Evolutionary conservation across 2,113 vertebrate genomes (phyloP).

Genomic region (Cygnus atratus): DNA sequence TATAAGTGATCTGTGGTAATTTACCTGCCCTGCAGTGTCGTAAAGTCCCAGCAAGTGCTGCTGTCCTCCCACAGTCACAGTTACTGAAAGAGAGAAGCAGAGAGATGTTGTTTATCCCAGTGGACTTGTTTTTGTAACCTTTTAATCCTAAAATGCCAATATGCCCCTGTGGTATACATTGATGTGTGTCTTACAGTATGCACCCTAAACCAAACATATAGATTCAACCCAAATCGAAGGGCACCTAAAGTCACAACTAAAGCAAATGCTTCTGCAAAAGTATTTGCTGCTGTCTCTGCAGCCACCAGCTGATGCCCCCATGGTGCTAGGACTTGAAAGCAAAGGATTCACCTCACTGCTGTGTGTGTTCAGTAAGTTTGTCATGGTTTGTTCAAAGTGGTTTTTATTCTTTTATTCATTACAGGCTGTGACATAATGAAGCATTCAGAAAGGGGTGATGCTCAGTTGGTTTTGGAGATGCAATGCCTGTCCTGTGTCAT

Average conservation of each 20-base stretch:
- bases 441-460: not conserved
- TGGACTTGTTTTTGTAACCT: not conserved
- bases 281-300: not conserved
- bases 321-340: not conserved
- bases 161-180: not conserved
- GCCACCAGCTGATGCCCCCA: not conserved
- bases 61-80: slow-evolving; percentile 87
- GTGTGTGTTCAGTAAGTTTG: not conserved
- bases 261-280: not conserved
- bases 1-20: not conserved
- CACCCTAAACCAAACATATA: not conserved
- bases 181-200: not conserved
- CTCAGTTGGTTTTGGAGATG: not conserved
- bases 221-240: not conserved
- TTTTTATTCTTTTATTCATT: not conserved
- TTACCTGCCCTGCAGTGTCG: slow-evolving; percentile 91
- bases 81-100: slow-evolving; percentile 78
- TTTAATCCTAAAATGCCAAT: not conserved
- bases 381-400: accelerated
- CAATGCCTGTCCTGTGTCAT: not conserved
- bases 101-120: not conserved
- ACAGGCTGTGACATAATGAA: not conserved
- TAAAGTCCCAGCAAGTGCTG: slow-evolving; percentile 89
- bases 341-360: not conserved
- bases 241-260: not conserved